A percentile compares a stretch with the other conserved stretches of the same genome.
These are phyloP conservation scores for Macropis europaea DNA, from an alignment of 2,888 invertebrate species.

Conservation along the genomic window DNA sequence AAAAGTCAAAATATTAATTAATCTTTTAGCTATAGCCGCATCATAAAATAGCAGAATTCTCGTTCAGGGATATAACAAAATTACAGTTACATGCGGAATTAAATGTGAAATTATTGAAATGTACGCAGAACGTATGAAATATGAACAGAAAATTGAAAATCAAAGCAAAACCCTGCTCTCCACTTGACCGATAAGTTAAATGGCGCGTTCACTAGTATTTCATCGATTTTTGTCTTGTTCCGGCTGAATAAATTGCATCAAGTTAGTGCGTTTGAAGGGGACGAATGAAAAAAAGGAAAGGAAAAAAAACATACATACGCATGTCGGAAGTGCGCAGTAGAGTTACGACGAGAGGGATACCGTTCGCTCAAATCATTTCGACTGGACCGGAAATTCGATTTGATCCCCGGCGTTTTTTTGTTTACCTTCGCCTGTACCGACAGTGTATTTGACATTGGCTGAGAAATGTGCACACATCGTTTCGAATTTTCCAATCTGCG, in stretches of 20 bases:
- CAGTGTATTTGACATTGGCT: slow-evolving; percentile 65
- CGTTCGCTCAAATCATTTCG: slow-evolving; percentile 51
- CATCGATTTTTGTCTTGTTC: background rate
- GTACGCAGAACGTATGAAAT: too few species aligned
- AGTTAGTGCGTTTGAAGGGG: background rate
- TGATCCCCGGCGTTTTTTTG: slow-evolving; percentile 27
- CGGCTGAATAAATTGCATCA: slow-evolving; percentile 28
- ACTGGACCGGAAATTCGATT: slow-evolving; percentile 52
- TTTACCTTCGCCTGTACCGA: slow-evolving; percentile 28
- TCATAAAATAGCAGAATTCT: too few species aligned
- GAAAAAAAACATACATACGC: slow-evolving; percentile 1
- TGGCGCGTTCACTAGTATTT: background rate
- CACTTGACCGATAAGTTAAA: background rate
- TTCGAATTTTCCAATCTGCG: slow-evolving; percentile 62
- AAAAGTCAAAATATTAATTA: too few species aligned
- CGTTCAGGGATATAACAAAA: too few species aligned
- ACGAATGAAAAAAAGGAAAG: background rate
- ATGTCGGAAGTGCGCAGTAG: slow-evolving; percentile 22
- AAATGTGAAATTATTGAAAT: too few species aligned
- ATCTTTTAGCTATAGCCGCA: too few species aligned
- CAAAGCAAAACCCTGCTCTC: background rate
- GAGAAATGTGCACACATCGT: slow-evolving; percentile 63
- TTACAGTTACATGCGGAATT: too few species aligned
- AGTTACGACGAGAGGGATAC: slow-evolving; percentile 31
- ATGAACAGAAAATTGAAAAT: background rate